Conservation (phyloP, 1,140 invertebrate genomes). For the Drosophila setifemur region DNA sequence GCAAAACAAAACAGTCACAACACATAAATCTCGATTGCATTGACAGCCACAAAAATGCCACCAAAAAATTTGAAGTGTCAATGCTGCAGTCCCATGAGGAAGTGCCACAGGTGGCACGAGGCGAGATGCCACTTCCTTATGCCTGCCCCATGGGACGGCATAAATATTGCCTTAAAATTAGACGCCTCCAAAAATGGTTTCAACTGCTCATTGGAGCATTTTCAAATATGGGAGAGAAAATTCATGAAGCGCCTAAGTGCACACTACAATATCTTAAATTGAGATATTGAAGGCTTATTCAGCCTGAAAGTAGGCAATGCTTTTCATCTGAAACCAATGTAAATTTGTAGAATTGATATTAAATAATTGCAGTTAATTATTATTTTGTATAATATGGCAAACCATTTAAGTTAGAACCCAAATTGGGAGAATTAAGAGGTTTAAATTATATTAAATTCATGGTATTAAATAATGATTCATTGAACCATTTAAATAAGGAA, state of each 20-base stretch:
- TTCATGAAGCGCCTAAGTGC: slow-evolving; percentile 8
- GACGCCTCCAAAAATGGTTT: background rate
- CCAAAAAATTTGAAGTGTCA: slow-evolving; percentile 26
- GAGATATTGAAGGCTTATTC: too few species aligned
- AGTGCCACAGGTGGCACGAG: slow-evolving; percentile 54
- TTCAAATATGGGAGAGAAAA: background rate
- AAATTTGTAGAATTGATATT: too few species aligned
- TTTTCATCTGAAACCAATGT: too few species aligned
- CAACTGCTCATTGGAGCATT: background rate
- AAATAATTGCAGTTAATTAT: too few species aligned
- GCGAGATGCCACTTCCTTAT: slow-evolving; percentile 58
- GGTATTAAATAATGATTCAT: too few species aligned
- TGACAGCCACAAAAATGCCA: slow-evolving; percentile 34
- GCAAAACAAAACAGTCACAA: slow-evolving; percentile 27
- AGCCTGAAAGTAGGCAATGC: slow-evolving; percentile 3
- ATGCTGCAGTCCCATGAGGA: slow-evolving; percentile 52
- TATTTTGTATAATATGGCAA: too few species aligned
- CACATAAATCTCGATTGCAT: slow-evolving; percentile 51
- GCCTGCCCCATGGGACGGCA: slow-evolving; percentile 49
- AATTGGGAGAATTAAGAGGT: too few species aligned
- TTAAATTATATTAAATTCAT: too few species aligned
- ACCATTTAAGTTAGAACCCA: too few species aligned
- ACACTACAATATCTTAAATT: too few species aligned
- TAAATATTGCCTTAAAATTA: slow-evolving; percentile 16
- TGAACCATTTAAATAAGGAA: too few species aligned